These are phyloP conservation scores for Mastacembelus armatus DNA, from an alignment of 2,797 vertebrate genomes.

Conservation along the genomic window DNA sequence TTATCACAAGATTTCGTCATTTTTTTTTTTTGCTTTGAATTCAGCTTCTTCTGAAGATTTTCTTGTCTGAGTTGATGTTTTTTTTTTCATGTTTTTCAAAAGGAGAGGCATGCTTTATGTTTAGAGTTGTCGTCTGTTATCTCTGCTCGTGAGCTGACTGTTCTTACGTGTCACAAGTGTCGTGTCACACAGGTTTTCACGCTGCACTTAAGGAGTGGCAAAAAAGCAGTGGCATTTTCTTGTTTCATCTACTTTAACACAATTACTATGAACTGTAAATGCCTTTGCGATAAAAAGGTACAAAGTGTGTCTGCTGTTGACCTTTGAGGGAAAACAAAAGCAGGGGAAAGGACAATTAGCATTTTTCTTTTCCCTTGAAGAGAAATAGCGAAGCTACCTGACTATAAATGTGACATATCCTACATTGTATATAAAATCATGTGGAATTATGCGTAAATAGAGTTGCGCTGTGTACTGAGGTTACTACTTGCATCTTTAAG, in stretches of 20 bases:
- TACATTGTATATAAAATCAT: too few relatives aligned
- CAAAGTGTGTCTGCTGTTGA: conserved; percentile 49
- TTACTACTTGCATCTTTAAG: conserved; percentile 1
- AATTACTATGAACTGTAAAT: conserved; percentile 41
- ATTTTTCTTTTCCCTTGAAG: conserved; percentile 12
- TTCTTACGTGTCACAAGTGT: conserved; percentile 42
- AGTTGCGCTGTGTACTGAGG: neutral
- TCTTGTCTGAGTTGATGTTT: conserved; percentile 52
- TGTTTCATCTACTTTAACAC: conserved; percentile 37
- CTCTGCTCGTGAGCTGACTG: conserved; percentile 25
- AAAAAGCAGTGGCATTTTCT: conserved; percentile 20
- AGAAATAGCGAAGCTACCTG: conserved; percentile 6
- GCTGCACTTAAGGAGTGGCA: conserved; percentile 17
- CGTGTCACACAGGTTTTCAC: conserved; percentile 22
- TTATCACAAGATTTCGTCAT: conserved; percentile 67
- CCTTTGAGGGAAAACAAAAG: conserved; percentile 48
- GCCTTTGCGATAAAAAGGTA: conserved; percentile 17
- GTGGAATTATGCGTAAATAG: too few relatives aligned
- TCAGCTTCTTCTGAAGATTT: conserved; percentile 58
- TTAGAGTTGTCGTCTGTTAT: conserved; percentile 41
- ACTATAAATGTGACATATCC: conserved; percentile 17
- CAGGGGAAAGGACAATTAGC: conserved; percentile 23
- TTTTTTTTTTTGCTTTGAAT: conserved; percentile 53
- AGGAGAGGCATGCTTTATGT: conserved; percentile 30
- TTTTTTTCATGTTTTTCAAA: conserved; percentile 62